These are phyloP conservation scores for Thymelicus acteon DNA, from an alignment of 2,888 invertebrate genomes.

Conservation along the genomic window DNA sequence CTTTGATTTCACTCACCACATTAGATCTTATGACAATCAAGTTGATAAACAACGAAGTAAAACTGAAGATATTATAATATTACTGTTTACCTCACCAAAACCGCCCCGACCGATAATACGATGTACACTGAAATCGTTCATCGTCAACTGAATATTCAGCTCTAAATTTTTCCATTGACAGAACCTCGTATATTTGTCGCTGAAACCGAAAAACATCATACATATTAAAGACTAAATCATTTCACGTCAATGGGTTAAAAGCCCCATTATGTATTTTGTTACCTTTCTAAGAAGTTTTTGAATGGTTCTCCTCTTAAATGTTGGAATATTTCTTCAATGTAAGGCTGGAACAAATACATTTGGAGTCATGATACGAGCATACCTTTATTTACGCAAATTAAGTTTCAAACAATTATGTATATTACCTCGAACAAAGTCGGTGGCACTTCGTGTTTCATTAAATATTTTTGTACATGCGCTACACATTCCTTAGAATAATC, in stretches of 20 bases:
- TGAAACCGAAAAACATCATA: conserved; percentile 62
- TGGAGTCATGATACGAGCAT: conserved; percentile 25
- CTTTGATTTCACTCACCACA: no score
- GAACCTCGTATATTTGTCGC: conserved; percentile 99
- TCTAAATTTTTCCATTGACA: conserved; percentile 99
- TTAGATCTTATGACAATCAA: no score
- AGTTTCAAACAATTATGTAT: conserved; percentile 6
- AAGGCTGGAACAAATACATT: conserved; percentile 91
- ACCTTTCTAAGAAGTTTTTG: conserved; percentile 99
- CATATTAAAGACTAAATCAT: not conserved
- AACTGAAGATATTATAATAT: no score
- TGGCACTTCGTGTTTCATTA: conserved; percentile 98
- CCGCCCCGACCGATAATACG: conserved; percentile 99
- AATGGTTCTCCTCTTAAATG: conserved; percentile 98
- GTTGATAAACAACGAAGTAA: no score
- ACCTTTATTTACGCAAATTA: conserved; percentile 1
- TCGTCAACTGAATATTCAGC: conserved; percentile 99
- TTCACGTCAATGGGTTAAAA: not conserved
- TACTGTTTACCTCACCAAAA: conserved; percentile 91
- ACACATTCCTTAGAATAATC: conserved; percentile 99
- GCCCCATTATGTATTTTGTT: conserved; percentile 50
- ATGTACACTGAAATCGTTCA: conserved; percentile 99
- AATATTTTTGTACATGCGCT: conserved; percentile 98
- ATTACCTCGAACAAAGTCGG: conserved; percentile 98
- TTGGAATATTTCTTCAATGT: conserved; percentile 99